Conservation (phyloP, 2,113 vertebrate species). For the Poecile atricapillus region DNA sequence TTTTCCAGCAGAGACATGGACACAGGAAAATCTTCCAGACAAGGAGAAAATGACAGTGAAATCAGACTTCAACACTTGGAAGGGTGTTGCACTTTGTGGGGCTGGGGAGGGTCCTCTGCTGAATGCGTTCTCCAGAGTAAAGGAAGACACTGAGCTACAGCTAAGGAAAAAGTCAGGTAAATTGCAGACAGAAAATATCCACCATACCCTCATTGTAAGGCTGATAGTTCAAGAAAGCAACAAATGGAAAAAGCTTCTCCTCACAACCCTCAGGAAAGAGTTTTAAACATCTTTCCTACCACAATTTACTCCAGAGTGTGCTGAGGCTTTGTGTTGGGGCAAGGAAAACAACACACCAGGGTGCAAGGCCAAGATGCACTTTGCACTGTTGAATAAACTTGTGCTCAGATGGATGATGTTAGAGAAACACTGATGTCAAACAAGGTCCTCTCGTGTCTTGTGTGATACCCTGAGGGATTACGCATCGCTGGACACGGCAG, state of each 20-base stretch:
- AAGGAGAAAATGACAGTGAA: background rate
- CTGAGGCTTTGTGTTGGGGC: background rate
- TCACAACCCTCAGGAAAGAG: background rate
- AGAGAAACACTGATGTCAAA: background rate
- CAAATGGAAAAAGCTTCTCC: background rate
- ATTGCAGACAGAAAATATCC: background rate
- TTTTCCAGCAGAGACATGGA: background rate
- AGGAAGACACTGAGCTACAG: background rate
- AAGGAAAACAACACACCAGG: background rate
- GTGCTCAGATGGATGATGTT: background rate
- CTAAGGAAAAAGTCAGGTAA: background rate
- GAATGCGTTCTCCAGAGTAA: background rate
- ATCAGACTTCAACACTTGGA: background rate
- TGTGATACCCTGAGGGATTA: background rate
- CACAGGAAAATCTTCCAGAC: background rate
- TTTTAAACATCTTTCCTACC: background rate
- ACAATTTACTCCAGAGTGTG: background rate
- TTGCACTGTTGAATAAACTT: background rate
- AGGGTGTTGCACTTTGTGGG: background rate
- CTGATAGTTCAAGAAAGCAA: background rate
- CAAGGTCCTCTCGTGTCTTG: background rate
- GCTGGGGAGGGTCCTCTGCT: background rate
- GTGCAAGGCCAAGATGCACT: background rate
- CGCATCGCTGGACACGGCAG: accelerated
- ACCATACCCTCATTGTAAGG: background rate